A percentile compares a stretch with the other conserved stretches of the same genome.
phyloP scores from a whole-genome alignment of 1,140 invertebrate species.

The Teleopsis dalmanni region DNA sequence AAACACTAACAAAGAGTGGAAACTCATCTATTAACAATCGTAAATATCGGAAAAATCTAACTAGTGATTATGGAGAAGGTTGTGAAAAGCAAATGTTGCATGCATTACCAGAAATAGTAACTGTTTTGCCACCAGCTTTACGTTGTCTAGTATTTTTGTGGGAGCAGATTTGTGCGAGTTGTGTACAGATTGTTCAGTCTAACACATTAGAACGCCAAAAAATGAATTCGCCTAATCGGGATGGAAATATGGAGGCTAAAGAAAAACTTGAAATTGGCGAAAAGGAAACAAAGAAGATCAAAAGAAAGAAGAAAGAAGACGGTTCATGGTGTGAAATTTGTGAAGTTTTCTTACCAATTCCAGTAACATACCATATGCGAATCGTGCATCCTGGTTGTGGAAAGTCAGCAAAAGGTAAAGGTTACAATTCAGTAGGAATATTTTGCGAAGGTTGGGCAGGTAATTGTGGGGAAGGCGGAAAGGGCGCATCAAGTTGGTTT shows the following conservation, averaged over 20 bases:
- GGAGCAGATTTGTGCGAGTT: conserved; percentile 74
- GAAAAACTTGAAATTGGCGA: conserved; percentile 47
- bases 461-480: conserved; percentile 79
- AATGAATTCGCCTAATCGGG: conserved; percentile 13
- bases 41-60: conserved; percentile 32
- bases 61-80: conserved; percentile 1
- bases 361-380: conserved; percentile 84
- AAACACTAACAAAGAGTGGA: conserved; percentile 66
- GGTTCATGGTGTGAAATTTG: conserved; percentile 75
- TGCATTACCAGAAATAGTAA: conserved; percentile 35
- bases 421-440: conserved; percentile 78
- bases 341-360: conserved; percentile 62
- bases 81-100: conserved; percentile 28
- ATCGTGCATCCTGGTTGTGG: conserved; percentile 84
- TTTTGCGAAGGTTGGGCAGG: conserved; percentile 82
- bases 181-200: conserved; percentile 50
- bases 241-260: conserved; percentile 21
- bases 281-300: conserved; percentile 49
- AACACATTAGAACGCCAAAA: conserved; percentile 36
- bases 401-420: conserved; percentile 69
- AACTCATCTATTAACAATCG: conserved; percentile 40
- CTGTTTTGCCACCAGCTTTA: conserved; percentile 75
- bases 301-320: conserved; percentile 52
- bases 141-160: conserved; percentile 76
- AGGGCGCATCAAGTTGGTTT: conserved; percentile 80